phyloP scores from a whole-genome alignment of 1,140 invertebrate genomes.

The Diprion similis region DNA sequence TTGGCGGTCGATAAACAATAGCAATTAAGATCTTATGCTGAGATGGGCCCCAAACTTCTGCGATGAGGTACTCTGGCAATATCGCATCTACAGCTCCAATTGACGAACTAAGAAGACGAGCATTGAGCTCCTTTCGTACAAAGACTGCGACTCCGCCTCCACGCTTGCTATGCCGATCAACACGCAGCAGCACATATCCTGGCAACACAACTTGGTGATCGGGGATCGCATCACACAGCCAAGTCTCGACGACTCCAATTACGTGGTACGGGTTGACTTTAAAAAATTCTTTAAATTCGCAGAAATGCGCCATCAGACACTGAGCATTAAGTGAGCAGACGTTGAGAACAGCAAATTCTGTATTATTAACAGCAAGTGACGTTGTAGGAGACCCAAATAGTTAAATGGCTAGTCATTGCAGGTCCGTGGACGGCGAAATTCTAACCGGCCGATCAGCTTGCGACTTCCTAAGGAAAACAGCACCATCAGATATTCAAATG shows the following conservation, averaged over 20 bases:
- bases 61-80: background rate
- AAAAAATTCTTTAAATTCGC: constrained; percentile 16
- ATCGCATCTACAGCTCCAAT: too few species aligned
- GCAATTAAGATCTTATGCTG: constrained; percentile 1
- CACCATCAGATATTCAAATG: too few species aligned
- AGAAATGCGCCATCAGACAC: constrained; percentile 9
- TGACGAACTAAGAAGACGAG: background rate
- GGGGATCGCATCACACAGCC: background rate
- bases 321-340: constrained; percentile 8
- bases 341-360: too few species aligned
- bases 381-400: too few species aligned
- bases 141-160: constrained; percentile 17
- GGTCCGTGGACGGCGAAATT: too few species aligned
- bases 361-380: too few species aligned
- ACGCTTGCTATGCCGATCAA: background rate
- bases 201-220: constrained; percentile 5
- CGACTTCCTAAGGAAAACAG: too few species aligned
- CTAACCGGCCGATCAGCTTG: too few species aligned
- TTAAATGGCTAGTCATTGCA: too few species aligned
- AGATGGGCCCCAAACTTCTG: constrained; percentile 8
- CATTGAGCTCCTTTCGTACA: constrained; percentile 4
- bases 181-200: background rate
- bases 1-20: constrained; percentile 4
- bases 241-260: constrained; percentile 18
- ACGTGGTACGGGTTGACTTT: constrained; percentile 16